Conservation (phyloP, 1,140 invertebrate species). For the Drosophila ambigua region DNA sequence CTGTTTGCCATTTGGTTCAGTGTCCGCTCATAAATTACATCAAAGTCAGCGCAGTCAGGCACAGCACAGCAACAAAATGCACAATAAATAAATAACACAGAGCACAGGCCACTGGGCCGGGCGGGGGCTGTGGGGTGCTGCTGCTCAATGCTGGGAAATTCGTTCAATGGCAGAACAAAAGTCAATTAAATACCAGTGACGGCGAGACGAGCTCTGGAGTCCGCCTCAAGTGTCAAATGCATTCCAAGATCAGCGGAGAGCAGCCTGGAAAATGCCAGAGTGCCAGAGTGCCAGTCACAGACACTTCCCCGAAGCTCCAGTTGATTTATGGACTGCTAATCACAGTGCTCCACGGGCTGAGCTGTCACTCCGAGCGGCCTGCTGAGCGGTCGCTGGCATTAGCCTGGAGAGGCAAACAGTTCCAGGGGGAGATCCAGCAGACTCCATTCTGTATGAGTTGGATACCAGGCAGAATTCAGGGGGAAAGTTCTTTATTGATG, state of each 20-base stretch:
- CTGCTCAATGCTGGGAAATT: too few species aligned
- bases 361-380: too few species aligned
- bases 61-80: background rate
- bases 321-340: too few species aligned
- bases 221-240: conserved; percentile 25
- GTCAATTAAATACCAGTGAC: conserved; percentile 1
- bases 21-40: conserved; percentile 68
- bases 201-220: background rate
- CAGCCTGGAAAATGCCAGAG: conserved; percentile 19
- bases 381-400: too few species aligned
- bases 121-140: too few species aligned
- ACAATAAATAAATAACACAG: background rate
- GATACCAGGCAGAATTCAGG: too few species aligned
- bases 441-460: too few species aligned
- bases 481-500: background rate
- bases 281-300: background rate
- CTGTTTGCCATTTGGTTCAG: conserved; percentile 77
- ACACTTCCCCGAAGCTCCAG: background rate
- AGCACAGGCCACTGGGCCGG: too few species aligned
- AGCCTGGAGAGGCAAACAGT: too few species aligned
- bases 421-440: too few species aligned
- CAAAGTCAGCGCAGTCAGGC: conserved; percentile 12
- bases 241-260: conserved; percentile 47
- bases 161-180: background rate
- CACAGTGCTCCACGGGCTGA: too few species aligned